Evolutionary conservation across 1,140 invertebrate genomes (phyloP).

Genomic region (Berghia stephanieae): DNA sequence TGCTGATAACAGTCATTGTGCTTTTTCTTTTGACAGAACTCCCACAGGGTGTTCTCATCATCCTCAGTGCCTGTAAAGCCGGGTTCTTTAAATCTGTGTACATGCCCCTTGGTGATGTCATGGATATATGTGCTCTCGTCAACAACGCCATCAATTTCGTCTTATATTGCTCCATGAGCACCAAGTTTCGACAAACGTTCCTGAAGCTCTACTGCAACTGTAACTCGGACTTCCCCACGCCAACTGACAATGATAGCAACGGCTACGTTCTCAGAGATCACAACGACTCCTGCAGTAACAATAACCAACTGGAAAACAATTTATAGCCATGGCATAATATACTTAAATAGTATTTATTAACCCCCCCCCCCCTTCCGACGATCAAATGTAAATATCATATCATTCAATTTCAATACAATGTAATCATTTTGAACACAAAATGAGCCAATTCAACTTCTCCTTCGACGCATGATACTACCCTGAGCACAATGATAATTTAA

Average conservation of each 20-base stretch:
- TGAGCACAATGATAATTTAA: too few relatives aligned
- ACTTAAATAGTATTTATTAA: neutral
- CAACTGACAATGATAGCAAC: constrained; percentile 19
- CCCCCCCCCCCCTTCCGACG: too few relatives aligned
- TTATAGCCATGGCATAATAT: constrained; percentile 15
- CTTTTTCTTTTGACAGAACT: constrained; percentile 89
- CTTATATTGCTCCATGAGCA: constrained; percentile 92
- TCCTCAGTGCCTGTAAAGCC: constrained; percentile 57
- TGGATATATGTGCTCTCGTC: constrained; percentile 91
- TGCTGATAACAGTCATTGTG: constrained; percentile 86
- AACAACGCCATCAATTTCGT: constrained; percentile 94
- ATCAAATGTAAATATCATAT: neutral
- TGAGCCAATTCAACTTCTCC: neutral
- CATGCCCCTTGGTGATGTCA: constrained; percentile 81
- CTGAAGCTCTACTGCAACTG: constrained; percentile 53
- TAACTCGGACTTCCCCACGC: neutral
- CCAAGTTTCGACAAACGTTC: constrained; percentile 90
- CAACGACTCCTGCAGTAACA: constrained; percentile 32
- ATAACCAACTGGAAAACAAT: constrained; percentile 25
- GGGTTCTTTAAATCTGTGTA: constrained; percentile 64
- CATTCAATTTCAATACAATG: neutral
- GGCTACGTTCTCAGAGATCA: constrained; percentile 41
- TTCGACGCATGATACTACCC: too few relatives aligned
- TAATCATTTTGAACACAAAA: neutral
- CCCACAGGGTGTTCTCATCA: constrained; percentile 72